Base-by-base conservation (phyloP, 2,888 invertebrate species). In the Acrocyrtus sp. region DNA sequence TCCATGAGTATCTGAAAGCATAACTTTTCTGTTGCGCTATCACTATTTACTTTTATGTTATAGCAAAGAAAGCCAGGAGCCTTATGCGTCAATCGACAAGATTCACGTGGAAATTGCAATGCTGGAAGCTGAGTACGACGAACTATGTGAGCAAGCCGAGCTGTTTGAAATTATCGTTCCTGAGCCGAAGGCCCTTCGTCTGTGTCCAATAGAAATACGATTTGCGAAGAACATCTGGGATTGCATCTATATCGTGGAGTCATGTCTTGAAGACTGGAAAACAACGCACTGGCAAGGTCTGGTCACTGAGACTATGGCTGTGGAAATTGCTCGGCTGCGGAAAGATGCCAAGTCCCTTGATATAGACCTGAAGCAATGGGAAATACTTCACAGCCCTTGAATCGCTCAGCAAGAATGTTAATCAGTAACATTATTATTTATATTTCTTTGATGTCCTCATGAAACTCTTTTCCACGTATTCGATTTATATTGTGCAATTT, bases 271-370 rank as follows among this genome's bases (percentile, higher is more conserved):
- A 82, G 95, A 96, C 83, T 98, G 98, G 98, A 97, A 97, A 85
- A 95, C 93, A 0, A 97, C 97, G 0, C 94, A 94, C 0, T 98
- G 98, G 98, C 89, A 94, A 67, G 94, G 95, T 84, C 96, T 98
- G 74, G 96, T 98, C 83, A 96, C 97, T 39, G 98, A 98, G 85
- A 95, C 96, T 82, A 97, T 98, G 96, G 97, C 97, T 83, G 94
- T 97, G 81, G 97, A 98, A 85, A 97, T 97, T 85, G 98, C 98
- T 84, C 96, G 96, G 83, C 97, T 97, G 84, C 94, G 96, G 1
- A 97, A 98, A 85, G 95, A 96, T 84, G 93, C 95, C 69, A 88
- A 94, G 83, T 88, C 93, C 61, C 84, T 98, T 81, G 97, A 98
- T 83, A 98, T 98, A 83, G 98, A 98, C 86, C 96, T 97, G 94